Percentiles rank a stretch among this genome's conserved stretches.
These are phyloP conservation scores for Acheta domesticus DNA, from an alignment of 2,888 invertebrate genomes.

Conservation along the genomic window DNA sequence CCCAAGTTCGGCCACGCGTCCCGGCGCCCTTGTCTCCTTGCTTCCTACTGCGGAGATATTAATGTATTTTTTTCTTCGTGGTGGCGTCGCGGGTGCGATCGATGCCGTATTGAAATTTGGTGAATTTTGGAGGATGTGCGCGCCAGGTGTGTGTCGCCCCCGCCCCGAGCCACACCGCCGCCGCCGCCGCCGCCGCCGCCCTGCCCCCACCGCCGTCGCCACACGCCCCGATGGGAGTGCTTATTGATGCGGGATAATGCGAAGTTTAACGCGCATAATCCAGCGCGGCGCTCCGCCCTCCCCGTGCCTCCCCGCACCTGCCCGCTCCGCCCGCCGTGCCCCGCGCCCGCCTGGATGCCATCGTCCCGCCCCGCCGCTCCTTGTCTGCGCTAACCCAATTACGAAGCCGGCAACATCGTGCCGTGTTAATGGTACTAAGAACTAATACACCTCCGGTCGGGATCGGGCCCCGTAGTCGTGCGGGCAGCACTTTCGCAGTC, in stretches of 20 bases:
- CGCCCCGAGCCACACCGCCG: not conserved
- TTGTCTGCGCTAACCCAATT: not conserved
- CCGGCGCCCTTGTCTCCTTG: not conserved
- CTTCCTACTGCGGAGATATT: not conserved
- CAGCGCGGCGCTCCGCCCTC: not conserved
- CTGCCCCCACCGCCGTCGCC: not conserved
- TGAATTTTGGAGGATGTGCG: not conserved
- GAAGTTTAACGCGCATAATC: conserved; percentile 18
- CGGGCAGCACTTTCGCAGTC: not conserved
- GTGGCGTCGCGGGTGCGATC: not conserved
- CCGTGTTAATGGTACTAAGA: conserved; percentile 7
- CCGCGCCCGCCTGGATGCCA: not conserved
- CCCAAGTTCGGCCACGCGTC: not conserved
- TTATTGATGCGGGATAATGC: conserved; percentile 2
- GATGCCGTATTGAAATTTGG: not conserved
- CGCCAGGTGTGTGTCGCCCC: not conserved
- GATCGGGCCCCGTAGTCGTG: not conserved
- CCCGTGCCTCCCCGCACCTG: not conserved
- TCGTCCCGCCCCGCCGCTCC: not conserved
- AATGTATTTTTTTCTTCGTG: not conserved
- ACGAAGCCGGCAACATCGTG: not conserved
- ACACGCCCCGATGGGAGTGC: conserved; percentile 8
- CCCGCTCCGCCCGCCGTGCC: not conserved
- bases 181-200: not conserved
- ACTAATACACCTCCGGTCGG: not conserved